Percentiles rank a stretch among this genome's conserved stretches.
Conservation (phyloP, 2,113 vertebrate genomes). For the Syngnathoides biaculeatus region DNA sequence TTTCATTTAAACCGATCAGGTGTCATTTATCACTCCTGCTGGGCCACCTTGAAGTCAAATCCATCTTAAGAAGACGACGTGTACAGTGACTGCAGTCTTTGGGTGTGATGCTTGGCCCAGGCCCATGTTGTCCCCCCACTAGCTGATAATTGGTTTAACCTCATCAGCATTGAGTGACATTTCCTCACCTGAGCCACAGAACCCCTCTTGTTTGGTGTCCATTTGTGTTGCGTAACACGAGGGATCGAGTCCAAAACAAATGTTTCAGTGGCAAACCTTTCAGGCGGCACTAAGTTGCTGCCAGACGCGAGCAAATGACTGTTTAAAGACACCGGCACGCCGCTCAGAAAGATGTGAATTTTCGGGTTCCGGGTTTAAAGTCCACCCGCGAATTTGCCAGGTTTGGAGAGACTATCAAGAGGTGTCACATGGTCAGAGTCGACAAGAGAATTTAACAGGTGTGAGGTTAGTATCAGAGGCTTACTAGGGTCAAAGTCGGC, state of each 20-base stretch:
- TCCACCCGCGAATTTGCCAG: too few relatives aligned
- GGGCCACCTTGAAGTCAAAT: slow-evolving; percentile 5
- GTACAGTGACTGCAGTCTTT: neutral
- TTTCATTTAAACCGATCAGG: slow-evolving; percentile 37
- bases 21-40: slow-evolving; percentile 30
- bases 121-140: slow-evolving; percentile 39
- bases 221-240: neutral
- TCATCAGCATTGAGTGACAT: slow-evolving; percentile 53
- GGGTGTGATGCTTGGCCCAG: slow-evolving; percentile 10
- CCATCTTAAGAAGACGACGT: neutral
- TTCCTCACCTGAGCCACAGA: slow-evolving; percentile 44
- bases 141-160: slow-evolving; percentile 66
- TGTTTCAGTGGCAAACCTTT: neutral
- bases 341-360: too few relatives aligned
- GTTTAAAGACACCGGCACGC: neutral
- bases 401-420: too few relatives aligned
- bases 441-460: too few relatives aligned
- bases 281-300: neutral
- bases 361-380: too few relatives aligned
- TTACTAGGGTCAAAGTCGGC: too few relatives aligned
- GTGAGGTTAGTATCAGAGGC: too few relatives aligned
- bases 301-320: neutral
- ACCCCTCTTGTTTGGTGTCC: slow-evolving; percentile 5
- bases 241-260: slow-evolving; percentile 1
- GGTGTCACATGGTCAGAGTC: neutral